phyloP scores from a whole-genome alignment of 2,888 invertebrate genomes.

The Vanessa cardui region DNA sequence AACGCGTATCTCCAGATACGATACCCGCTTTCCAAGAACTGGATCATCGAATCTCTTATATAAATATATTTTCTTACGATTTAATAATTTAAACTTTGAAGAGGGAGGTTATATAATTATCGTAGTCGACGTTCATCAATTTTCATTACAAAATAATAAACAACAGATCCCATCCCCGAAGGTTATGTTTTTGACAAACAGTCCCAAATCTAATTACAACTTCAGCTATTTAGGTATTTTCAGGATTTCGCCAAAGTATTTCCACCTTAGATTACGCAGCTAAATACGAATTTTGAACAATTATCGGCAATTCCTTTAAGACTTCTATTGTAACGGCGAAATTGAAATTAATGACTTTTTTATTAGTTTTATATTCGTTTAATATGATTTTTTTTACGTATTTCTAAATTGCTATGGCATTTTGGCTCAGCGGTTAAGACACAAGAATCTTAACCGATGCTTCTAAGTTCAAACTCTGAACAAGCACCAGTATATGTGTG shows the following conservation, averaged over 20 bases:
- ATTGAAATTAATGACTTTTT: too few species aligned
- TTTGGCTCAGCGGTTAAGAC: too few species aligned
- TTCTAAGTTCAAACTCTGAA: too few species aligned
- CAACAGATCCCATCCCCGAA: constrained; percentile 16
- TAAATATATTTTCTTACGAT: background rate
- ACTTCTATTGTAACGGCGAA: background rate
- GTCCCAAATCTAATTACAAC: constrained; percentile 37
- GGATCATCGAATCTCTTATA: too few species aligned
- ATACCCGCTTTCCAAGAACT: too few species aligned
- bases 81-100: constrained; percentile 5
- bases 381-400: too few species aligned
- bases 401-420: too few species aligned
- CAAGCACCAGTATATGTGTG: too few species aligned
- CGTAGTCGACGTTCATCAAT: constrained; percentile 35
- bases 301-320: constrained; percentile 2
- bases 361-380: too few species aligned
- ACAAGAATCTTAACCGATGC: too few species aligned
- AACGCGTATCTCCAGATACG: too few species aligned
- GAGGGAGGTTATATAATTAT: constrained; percentile 25
- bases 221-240: constrained; percentile 29
- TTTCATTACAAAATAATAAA: constrained; percentile 37
- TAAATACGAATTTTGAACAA: background rate
- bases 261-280: constrained; percentile 9
- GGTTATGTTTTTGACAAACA: constrained; percentile 40
- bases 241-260: constrained; percentile 3